Conservation (phyloP, 2,797 vertebrate species). For the Dipus sagitta region DNA sequence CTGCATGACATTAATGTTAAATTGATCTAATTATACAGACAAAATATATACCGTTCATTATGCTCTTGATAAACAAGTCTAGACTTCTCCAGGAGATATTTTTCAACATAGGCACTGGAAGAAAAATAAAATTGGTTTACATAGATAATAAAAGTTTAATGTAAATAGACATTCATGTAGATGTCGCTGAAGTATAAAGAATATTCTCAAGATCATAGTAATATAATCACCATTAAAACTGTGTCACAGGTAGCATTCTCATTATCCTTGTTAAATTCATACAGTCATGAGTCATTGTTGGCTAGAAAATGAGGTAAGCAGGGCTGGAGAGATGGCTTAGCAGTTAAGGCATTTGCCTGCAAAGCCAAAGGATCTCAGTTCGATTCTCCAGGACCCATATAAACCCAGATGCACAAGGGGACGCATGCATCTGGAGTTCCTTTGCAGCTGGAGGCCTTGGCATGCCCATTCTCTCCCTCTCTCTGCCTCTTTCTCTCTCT, state of each 20-base stretch:
- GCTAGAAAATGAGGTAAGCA: neutral
- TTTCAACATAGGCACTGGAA: conserved; percentile 97
- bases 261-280: conserved; percentile 34
- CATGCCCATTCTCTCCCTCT: no score
- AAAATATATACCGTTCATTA: conserved; percentile 94
- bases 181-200: conserved; percentile 24
- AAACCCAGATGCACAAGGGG: no score
- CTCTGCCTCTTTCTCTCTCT: no score
- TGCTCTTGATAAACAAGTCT: conserved; percentile 99
- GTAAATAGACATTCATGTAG: conserved; percentile 11
- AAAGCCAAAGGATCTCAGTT: no score
- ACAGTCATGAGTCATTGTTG: neutral
- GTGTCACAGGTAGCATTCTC: neutral
- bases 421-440: no score
- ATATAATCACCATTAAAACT: conserved; percentile 18
- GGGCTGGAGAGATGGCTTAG: no score
- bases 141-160: conserved; percentile 59
- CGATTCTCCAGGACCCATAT: no score
- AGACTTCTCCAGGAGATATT: conserved; percentile 98
- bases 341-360: no score
- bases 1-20: conserved; percentile 32
- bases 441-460: no score
- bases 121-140: conserved; percentile 67
- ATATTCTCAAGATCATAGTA: conserved; percentile 12
- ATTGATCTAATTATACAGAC: conserved; percentile 48